phyloP scores from a whole-genome alignment of 2,888 invertebrate species.

The Shargacucullia verbasci region DNA sequence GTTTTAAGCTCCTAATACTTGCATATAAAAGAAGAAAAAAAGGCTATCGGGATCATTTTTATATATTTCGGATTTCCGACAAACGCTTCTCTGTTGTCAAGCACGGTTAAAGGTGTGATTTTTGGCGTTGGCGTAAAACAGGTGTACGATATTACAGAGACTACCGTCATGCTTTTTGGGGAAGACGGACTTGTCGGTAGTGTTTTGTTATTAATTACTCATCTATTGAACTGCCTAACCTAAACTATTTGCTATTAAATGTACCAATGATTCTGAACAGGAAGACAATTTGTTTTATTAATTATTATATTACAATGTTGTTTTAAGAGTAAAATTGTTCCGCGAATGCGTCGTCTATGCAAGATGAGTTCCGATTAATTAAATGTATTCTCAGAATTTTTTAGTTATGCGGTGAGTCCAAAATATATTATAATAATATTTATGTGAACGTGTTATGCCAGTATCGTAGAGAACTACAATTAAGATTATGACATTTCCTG shows the following conservation, averaged over 20 bases:
- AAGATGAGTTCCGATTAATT: neutral
- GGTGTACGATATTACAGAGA: too few species aligned
- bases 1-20: too few species aligned
- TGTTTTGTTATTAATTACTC: conserved; percentile 1
- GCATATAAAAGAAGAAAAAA: too few species aligned
- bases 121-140: too few species aligned
- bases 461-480: neutral
- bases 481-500: neutral
- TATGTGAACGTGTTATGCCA: neutral
- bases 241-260: neutral
- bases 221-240: conserved; percentile 1
- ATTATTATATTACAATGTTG: neutral
- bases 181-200: neutral
- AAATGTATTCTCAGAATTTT: neutral
- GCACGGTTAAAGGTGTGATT: too few species aligned
- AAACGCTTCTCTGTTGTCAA: too few species aligned
- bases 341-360: conserved; percentile 3
- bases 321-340: neutral
- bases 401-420: neutral
- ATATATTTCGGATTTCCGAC: too few species aligned
- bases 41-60: too few species aligned
- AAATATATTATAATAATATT: neutral
- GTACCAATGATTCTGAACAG: conserved; percentile 1
- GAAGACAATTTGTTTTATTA: conserved; percentile 1
- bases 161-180: too few species aligned